Evolutionary conservation across 2,888 invertebrate genomes (phyloP).

Genomic region (Trichopoda pennipes): DNA sequence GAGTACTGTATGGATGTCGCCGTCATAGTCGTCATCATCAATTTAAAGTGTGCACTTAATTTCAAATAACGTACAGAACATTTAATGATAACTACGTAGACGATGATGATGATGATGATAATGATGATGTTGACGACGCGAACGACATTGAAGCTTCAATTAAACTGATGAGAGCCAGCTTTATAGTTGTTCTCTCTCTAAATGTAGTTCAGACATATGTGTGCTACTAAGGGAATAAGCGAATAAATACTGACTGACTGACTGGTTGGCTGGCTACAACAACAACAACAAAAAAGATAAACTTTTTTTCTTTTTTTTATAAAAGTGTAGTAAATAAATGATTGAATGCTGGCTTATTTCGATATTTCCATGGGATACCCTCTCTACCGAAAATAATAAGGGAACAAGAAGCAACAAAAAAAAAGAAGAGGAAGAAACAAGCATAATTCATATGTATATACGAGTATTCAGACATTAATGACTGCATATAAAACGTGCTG

Average conservation of each 20-base stretch:
- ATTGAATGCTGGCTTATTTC: conserved; percentile 53
- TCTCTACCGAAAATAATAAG: too few species aligned
- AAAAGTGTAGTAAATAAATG: conserved; percentile 50
- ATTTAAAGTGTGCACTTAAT: conserved; percentile 62
- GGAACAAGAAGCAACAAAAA: not conserved
- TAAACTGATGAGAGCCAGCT: conserved; percentile 27
- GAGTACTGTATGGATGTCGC: conserved; percentile 20
- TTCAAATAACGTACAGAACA: conserved; percentile 54
- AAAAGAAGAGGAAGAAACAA: not conserved
- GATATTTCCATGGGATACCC: conserved; percentile 16
- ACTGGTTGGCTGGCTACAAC: conserved; percentile 1
- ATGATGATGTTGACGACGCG: conserved; percentile 8
- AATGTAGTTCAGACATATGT: conserved; percentile 34
- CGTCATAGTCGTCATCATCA: conserved; percentile 47
- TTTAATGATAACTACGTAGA: conserved; percentile 31
- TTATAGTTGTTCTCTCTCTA: conserved; percentile 17
- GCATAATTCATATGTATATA: not conserved
- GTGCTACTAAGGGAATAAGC: conserved; percentile 34
- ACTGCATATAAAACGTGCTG: conserved; percentile 65
- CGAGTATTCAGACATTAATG: conserved; percentile 37
- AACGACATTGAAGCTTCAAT: conserved; percentile 15
- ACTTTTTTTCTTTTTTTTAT: conserved; percentile 13
- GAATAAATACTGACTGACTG: conserved; percentile 19
- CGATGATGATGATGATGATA: conserved; percentile 4
- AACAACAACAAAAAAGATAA: not conserved